Percentiles rank a stretch among this genome's conserved stretches.
phyloP scores from a whole-genome alignment of 2,113 vertebrate genomes.

The Setophaga coronata region DNA sequence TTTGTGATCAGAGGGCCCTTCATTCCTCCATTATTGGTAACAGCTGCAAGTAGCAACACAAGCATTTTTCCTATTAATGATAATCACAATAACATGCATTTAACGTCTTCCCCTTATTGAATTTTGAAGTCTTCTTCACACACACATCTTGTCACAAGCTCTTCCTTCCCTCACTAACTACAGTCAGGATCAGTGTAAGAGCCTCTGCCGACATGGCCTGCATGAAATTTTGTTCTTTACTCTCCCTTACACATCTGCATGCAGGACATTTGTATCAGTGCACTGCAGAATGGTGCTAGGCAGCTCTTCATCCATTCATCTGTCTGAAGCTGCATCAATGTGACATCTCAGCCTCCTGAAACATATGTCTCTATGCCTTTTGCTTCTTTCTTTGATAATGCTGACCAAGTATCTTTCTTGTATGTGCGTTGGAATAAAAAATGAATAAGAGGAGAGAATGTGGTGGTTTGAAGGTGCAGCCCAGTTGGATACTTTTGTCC shows the following conservation, averaged over 20 bases:
- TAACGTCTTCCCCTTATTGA: not conserved
- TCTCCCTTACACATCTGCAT: not conserved
- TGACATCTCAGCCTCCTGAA: not conserved
- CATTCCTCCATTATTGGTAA: not conserved
- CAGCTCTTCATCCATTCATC: not conserved
- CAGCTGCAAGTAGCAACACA: not conserved
- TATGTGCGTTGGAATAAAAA: not conserved
- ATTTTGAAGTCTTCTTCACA: not conserved
- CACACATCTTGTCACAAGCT: accelerated
- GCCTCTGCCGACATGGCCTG: not conserved
- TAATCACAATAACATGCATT: not conserved
- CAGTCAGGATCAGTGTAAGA: not conserved
- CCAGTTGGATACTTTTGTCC: not conserved
- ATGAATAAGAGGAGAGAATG: not conserved
- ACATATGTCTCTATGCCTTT: not conserved
- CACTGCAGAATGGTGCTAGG: not conserved
- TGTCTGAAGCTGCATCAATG: not conserved
- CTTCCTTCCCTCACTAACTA: not conserved
- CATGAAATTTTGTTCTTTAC: not conserved
- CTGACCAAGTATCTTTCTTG: not conserved
- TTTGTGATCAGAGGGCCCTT: not conserved
- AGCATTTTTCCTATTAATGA: not conserved
- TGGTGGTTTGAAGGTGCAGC: not conserved
- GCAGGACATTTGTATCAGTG: not conserved
- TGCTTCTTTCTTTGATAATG: not conserved